phyloP scores from a whole-genome alignment of 2,797 vertebrate genomes.

The Melopsittacus undulatus region DNA sequence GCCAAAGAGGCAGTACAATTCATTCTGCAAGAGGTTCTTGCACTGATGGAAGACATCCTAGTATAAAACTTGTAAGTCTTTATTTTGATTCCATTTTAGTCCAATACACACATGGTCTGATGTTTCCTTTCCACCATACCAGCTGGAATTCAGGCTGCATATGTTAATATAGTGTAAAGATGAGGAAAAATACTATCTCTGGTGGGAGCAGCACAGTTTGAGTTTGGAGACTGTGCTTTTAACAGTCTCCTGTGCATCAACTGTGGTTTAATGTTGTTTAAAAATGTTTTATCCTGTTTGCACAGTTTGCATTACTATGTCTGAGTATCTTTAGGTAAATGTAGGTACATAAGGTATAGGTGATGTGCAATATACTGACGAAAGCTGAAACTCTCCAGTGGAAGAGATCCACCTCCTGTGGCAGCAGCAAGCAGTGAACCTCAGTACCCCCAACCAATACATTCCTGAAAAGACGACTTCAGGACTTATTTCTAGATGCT shows the following conservation, averaged over 20 bases:
- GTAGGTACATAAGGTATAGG: neutral
- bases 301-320: neutral
- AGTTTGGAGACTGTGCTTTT: neutral
- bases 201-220: neutral
- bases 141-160: neutral
- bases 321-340: neutral
- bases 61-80: neutral
- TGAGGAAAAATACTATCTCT: neutral
- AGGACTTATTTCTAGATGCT: neutral
- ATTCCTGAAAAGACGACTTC: neutral
- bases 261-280: neutral
- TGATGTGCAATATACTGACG: neutral
- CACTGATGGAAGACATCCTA: neutral
- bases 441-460: neutral
- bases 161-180: neutral
- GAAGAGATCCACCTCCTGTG: neutral
- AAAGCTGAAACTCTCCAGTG: neutral
- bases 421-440: neutral
- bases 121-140: neutral
- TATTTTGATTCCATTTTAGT: neutral
- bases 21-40: neutral
- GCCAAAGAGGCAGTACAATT: neutral
- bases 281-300: neutral
- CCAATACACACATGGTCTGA: neutral
- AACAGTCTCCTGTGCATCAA: neutral